phyloP scores from a whole-genome alignment of 2,888 invertebrate genomes.

The Sinhomidia bicolor region DNA sequence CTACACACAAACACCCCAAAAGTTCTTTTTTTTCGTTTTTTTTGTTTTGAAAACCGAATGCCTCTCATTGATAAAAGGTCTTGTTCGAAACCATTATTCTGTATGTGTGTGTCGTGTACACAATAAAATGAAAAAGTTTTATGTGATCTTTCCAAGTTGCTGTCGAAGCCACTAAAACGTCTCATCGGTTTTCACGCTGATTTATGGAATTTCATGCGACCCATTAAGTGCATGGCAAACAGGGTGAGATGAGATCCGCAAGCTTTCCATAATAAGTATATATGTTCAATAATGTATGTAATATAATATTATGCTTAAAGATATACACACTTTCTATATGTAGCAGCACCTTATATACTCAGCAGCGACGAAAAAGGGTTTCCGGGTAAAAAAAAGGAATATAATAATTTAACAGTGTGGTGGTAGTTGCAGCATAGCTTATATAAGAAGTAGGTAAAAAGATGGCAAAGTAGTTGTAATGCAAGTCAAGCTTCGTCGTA shows the following conservation, averaged over 20 bases:
- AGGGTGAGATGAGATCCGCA: slow-evolving; percentile 41
- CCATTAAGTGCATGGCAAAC: slow-evolving; percentile 54
- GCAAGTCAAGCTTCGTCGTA: slow-evolving; percentile 47
- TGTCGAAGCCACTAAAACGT: slow-evolving; percentile 52
- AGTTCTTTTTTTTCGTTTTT: background rate
- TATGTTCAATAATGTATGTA: background rate
- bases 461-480: slow-evolving; percentile 26
- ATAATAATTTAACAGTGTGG: slow-evolving; percentile 4
- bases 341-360: too few species aligned
- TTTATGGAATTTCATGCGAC: slow-evolving; percentile 52
- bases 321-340: background rate
- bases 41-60: background rate
- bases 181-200: slow-evolving; percentile 56
- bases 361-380: background rate
- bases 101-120: slow-evolving; percentile 11
- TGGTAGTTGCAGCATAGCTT: background rate
- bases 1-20: background rate
- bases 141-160: slow-evolving; percentile 59
- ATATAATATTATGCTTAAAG: background rate
- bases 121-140: slow-evolving; percentile 55
- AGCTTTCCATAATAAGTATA: slow-evolving; percentile 8
- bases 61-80: slow-evolving; percentile 6
- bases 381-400: background rate
- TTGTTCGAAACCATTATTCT: background rate
- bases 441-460: slow-evolving; percentile 35